Percentiles rank a stretch among this genome's conserved stretches.
Evolutionary conservation across 1,140 invertebrate species (phyloP).

Genomic region (Drepana arcuata): DNA sequence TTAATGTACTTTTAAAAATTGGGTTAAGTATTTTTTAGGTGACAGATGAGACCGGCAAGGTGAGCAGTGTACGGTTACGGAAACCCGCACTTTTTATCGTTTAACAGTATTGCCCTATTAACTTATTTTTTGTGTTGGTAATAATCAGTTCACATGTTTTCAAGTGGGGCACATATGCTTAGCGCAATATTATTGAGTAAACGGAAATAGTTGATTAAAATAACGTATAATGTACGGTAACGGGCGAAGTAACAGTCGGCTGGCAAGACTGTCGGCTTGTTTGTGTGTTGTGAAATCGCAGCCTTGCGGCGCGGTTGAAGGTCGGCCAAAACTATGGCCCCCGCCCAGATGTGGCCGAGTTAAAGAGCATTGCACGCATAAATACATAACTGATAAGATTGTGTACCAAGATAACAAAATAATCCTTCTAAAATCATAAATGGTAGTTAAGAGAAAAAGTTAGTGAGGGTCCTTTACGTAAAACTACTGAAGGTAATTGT

Average conservation of each 20-base stretch:
- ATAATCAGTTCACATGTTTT: constrained; percentile 56
- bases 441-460: too few species aligned
- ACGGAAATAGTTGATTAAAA: too few species aligned
- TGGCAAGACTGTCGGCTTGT: constrained; percentile 23
- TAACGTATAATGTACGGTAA: too few species aligned
- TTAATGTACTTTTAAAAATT: constrained; percentile 47
- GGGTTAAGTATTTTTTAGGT: constrained; percentile 51
- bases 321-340: constrained; percentile 44
- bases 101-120: constrained; percentile 48
- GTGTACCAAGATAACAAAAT: too few species aligned
- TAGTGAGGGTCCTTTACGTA: too few species aligned
- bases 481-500: too few species aligned
- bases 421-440: too few species aligned
- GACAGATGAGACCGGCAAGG: constrained; percentile 50
- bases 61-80: constrained; percentile 62
- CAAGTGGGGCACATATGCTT: constrained; percentile 11
- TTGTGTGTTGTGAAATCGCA: constrained; percentile 42
- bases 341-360: constrained; percentile 26
- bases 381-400: constrained; percentile 30
- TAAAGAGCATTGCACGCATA: constrained; percentile 28
- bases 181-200: background rate
- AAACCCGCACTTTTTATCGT: constrained; percentile 51
- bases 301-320: constrained; percentile 44
- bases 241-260: constrained; percentile 22
- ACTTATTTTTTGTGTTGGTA: constrained; percentile 31